Base-by-base conservation (phyloP, 1,140 invertebrate species). In the Drosophila parvula region DNA sequence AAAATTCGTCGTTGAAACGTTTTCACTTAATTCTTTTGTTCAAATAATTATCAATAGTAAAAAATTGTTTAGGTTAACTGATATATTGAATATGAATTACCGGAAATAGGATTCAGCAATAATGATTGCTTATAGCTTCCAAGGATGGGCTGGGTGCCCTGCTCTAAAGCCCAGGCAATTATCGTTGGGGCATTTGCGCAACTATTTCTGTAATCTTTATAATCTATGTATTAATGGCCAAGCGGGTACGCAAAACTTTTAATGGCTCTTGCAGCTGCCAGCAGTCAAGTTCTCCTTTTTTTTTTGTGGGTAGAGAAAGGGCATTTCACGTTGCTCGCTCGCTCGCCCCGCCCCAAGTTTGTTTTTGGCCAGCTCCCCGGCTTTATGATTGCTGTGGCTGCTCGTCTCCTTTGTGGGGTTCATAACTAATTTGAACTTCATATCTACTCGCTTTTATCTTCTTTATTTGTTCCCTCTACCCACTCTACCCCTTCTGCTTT, bases 341-440 rank as follows among this genome's bases (percentile, higher is more conserved):
- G 40, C n/a, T 30, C 28, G n/a, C 60, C 32, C 45, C 51, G 27
- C 47, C 59, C 41, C 18, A 62, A 68, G 70, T 82, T 89, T 74
- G 76, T 77, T 86, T 88, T 88, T 22, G 77, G 32, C 61, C 41
- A 44, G 56, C 18, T 40, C 38, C 53, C 45, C 55, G 60, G 61
- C 60, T 74, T 74, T 68, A 71, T 58, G 73, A 43, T 51, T 76
- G 30, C 57, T 73, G 18, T 50, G 22, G 22, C 22, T 22, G 50
- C 48, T 81, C 61, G 16, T 81, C 65, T 65, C 70, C 48, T 70
- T 79, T 81, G 78, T 83, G 62, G 50, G 81, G 51, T 79, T 88
- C 74, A 89, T 89, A 88, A 89, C 83, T 89, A 88, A 89, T 89
- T 88, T 88, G 69, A 88, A 88, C 73, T 88, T 84, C 74, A 88